These are phyloP conservation scores for Ischnura elegans DNA, from an alignment of 2,888 invertebrate species.

Conservation along the genomic window DNA sequence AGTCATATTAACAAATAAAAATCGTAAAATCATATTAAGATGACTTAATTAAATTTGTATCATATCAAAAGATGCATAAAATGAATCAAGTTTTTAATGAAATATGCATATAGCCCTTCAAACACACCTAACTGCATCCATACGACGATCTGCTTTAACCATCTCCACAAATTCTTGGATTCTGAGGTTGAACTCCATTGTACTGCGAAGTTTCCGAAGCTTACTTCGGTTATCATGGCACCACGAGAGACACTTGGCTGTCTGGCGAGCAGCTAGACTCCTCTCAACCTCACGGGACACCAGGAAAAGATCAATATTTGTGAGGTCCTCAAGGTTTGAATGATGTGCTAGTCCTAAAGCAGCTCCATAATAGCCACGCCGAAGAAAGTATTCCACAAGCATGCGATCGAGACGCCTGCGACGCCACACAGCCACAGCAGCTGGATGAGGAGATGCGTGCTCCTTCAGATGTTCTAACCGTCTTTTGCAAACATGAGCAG, in stretches of 20 bases:
- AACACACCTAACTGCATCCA: conserved; percentile 90
- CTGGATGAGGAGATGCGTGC: conserved; percentile 80
- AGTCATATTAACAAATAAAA: no score
- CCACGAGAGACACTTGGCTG: conserved; percentile 94
- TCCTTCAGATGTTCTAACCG: conserved; percentile 95
- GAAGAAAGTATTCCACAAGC: conserved; percentile 96
- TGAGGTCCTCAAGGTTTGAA: conserved; percentile 90
- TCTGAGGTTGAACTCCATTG: conserved; percentile 96
- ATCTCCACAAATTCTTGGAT: conserved; percentile 97
- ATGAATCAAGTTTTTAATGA: not conserved
- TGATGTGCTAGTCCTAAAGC: conserved; percentile 92
- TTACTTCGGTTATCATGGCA: conserved; percentile 98
- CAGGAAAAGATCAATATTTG: conserved; percentile 94
- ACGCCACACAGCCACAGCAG: conserved; percentile 87
- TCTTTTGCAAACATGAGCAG: conserved; percentile 94
- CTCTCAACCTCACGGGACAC: conserved; percentile 92
- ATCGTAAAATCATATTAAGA: no score
- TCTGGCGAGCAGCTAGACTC: conserved; percentile 90
- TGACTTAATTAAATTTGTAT: not conserved
- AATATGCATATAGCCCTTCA: not conserved
- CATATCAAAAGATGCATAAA: no score
- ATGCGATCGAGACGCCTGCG: conserved; percentile 94
- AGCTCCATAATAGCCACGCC: conserved; percentile 97
- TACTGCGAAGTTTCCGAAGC: conserved; percentile 94
- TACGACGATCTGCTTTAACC: conserved; percentile 89